A percentile compares a stretch with the other conserved stretches of the same genome.
Evolutionary conservation across 2,888 invertebrate genomes (phyloP).

Genomic region (Drosophila mimetica): DNA sequence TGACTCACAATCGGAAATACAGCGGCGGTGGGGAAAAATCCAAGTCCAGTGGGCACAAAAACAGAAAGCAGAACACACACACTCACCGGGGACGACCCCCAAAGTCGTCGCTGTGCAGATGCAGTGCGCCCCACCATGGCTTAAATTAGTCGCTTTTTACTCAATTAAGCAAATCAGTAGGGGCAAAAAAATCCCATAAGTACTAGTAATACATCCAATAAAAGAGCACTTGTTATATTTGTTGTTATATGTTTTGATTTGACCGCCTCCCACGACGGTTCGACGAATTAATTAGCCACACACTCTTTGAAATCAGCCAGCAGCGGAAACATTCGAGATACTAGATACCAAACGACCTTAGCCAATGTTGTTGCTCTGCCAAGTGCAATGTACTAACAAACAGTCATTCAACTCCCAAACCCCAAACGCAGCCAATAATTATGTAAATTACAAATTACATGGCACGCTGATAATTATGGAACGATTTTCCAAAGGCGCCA

Average conservation of each 20-base stretch:
- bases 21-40: slow-evolving; percentile 24
- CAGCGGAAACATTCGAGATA: slow-evolving; percentile 57
- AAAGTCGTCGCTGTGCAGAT: slow-evolving; percentile 41
- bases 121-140: slow-evolving; percentile 57
- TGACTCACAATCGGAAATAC: slow-evolving; percentile 79
- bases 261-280: slow-evolving; percentile 30
- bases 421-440: slow-evolving; percentile 51
- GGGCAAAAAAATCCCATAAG: slow-evolving; percentile 20
- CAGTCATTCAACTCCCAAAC: slow-evolving; percentile 44
- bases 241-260: slow-evolving; percentile 13
- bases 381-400: slow-evolving; percentile 18
- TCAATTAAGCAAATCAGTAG: slow-evolving; percentile 82
- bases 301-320: slow-evolving; percentile 31
- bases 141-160: slow-evolving; percentile 74
- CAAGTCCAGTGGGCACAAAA: slow-evolving; percentile 9
- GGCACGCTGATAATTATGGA: slow-evolving; percentile 75
- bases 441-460: slow-evolving; percentile 78
- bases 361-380: slow-evolving; percentile 66
- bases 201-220: slow-evolving; percentile 17
- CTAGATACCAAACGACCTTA: slow-evolving; percentile 59
- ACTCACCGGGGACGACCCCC: slow-evolving; percentile 37
- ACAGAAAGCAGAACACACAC: slow-evolving; percentile 26
- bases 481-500: slow-evolving; percentile 70
- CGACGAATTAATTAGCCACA: slow-evolving; percentile 58
- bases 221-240: slow-evolving; percentile 15